Evolutionary conservation across 2,888 invertebrate species (phyloP), one percentile per base, ranked within the genome.

Genomic region (Clitarchus hookeri): DNA sequence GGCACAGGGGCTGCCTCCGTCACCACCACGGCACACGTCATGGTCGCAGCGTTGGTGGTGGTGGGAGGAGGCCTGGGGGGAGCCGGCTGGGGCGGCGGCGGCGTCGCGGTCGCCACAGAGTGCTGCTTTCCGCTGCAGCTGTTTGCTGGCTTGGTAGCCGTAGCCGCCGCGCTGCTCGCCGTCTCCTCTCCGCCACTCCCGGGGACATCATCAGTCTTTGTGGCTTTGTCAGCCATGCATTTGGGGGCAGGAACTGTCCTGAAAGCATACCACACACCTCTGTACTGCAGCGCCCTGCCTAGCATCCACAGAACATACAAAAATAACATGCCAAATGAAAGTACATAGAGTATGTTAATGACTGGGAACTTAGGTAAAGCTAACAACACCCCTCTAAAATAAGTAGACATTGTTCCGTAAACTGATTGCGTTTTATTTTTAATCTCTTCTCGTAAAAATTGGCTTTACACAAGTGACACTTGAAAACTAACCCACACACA

Each of bases 161-260:
- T n/a, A n/a, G 77, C 88, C 87, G 87, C 87, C 87, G 84, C 86
- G 86, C 85, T 65, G 77, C 85, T 84, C 25, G 12, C 86, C 83
- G 83, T n/a, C 36, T 88, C 88, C 87, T 88, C 88, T 87, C 89
- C 90, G 86, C 90, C 89, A 87, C 89, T 90, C 88, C 89, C 87
- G 87, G 90, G 88, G 89, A 90, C 89, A 91, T 92, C 92, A 91
- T 93, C 95, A 92, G 95, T 95, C 93, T 95, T 95, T 90, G 94
- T 94, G 91, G 95, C 94, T 92, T 95, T 95, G 92, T 95, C 94
- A 90, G 94, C 94, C 92, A 92, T 92, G 89, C 92, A 92, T 89
- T 92, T 92, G 86, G 87, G 87, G 87, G 89, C 90, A 89, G 92
- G 91, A 91, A 92, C 91, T 90, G 91, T 90, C 90, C 92, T 91